phyloP scores from a whole-genome alignment of 1,140 invertebrate species.

The Ostrea edulis region DNA sequence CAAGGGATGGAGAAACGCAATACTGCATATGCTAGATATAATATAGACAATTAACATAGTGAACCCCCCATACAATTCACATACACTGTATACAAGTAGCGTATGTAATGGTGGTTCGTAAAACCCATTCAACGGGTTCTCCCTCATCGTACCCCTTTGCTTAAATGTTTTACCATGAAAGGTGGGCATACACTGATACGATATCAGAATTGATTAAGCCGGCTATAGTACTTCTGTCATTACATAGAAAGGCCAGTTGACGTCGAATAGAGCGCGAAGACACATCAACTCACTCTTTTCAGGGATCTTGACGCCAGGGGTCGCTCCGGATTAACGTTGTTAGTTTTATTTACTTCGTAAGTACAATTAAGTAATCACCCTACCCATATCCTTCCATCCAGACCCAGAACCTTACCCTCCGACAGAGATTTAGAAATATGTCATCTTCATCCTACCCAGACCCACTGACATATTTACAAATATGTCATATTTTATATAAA shows the following conservation, averaged over 20 bases:
- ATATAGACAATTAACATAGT: neutral
- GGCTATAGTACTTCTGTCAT: neutral
- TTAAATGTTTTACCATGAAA: constrained; percentile 35
- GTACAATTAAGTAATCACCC: neutral
- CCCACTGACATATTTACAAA: no score
- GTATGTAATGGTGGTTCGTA: neutral
- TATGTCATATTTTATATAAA: neutral
- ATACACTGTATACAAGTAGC: neutral
- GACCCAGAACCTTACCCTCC: neutral
- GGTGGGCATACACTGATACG: neutral
- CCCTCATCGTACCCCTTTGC: neutral
- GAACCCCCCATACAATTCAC: neutral
- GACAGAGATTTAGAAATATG: neutral
- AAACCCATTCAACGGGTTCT: neutral
- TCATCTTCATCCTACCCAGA: no score
- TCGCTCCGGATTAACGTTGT: neutral
- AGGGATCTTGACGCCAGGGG: neutral
- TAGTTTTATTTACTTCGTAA: neutral
- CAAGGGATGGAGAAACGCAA: neutral
- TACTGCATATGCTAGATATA: neutral
- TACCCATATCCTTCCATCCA: neutral
- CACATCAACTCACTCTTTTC: neutral
- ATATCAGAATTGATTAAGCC: neutral
- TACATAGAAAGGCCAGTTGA: neutral
- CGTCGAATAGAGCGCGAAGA: constrained; percentile 3